Evolutionary conservation across 2,113 vertebrate species (phyloP).

Genomic region (Pogonocichla stellata): DNA sequence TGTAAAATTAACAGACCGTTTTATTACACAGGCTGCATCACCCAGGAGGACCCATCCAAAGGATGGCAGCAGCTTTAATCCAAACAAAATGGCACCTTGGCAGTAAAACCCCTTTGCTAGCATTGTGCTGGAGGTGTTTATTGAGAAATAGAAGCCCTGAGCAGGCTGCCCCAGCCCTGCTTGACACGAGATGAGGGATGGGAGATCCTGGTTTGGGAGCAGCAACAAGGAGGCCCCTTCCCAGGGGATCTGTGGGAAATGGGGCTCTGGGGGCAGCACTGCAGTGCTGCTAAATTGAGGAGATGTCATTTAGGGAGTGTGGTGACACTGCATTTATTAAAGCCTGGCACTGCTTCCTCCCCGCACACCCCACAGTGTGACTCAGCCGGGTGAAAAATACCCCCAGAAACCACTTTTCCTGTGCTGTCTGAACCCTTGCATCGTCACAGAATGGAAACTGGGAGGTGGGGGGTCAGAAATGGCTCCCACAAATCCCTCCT

Average conservation of each 20-base stretch:
- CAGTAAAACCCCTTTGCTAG: background rate
- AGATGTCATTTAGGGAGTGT: background rate
- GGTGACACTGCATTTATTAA: accelerated
- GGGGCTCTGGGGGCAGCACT: background rate
- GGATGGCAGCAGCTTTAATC: background rate
- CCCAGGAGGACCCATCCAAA: background rate
- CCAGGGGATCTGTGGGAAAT: background rate
- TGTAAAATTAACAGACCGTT: slow-evolving; percentile 45
- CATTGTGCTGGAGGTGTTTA: background rate
- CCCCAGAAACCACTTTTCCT: background rate
- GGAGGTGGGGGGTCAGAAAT: background rate
- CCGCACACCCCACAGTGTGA: background rate
- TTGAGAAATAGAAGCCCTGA: background rate
- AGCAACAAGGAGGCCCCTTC: background rate
- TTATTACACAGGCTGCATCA: background rate
- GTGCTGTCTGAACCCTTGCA: background rate
- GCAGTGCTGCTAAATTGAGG: background rate
- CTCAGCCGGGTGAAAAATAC: background rate
- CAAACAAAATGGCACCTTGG: background rate
- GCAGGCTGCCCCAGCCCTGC: background rate
- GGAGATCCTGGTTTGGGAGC: background rate
- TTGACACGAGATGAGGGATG: background rate
- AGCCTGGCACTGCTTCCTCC: background rate
- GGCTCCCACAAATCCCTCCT: background rate
- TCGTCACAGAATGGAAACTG: background rate